A percentile compares a stretch with the other conserved stretches of the same genome.
These are phyloP conservation scores for Catalaphyllia jardinei DNA, from an alignment of 64 coral and sea anemone species.

Conservation along the genomic window DNA sequence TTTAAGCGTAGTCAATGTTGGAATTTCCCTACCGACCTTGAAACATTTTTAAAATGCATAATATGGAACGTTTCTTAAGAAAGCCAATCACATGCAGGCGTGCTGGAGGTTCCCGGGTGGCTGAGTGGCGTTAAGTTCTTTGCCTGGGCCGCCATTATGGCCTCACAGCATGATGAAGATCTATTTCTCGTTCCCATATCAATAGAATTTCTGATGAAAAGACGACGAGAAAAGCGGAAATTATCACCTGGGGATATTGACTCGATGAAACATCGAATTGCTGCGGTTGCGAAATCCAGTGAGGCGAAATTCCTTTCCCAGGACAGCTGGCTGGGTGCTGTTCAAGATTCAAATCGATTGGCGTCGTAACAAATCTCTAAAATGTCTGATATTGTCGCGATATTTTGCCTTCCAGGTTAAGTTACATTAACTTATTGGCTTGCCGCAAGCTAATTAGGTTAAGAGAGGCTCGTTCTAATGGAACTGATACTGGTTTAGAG, in stretches of 20 bases:
- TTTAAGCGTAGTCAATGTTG: too few relatives aligned
- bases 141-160: not conserved
- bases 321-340: not conserved
- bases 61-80: not conserved
- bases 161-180: not conserved
- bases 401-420: not conserved
- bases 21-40: too few relatives aligned
- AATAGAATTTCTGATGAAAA: not conserved
- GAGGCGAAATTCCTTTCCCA: too few relatives aligned
- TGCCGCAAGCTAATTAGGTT: not conserved
- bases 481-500: not conserved
- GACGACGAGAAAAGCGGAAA: not conserved
- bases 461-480: not conserved
- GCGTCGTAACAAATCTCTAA: not conserved
- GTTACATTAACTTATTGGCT: constrained; percentile 12
- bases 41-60: not conserved
- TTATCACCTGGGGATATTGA: not conserved
- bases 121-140: not conserved
- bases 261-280: not conserved
- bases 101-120: not conserved
- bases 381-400: not conserved
- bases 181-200: not conserved
- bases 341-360: not conserved
- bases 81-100: not conserved
- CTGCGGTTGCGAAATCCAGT: not conserved